phyloP scores from a whole-genome alignment of 2,797 vertebrate species.

The Labeo calbasu region DNA sequence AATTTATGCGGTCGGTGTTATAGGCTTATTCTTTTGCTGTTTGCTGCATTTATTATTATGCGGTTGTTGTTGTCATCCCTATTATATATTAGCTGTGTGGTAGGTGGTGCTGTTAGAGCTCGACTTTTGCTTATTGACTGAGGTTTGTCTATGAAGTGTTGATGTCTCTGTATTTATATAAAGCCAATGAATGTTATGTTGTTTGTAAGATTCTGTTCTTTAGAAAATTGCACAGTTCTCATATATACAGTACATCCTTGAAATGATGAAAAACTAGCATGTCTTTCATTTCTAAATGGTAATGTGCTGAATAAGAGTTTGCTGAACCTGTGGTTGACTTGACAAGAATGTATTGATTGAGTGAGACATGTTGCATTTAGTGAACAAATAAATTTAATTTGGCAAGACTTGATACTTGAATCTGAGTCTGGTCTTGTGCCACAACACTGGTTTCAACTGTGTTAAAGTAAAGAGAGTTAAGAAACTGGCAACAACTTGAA shows the following conservation, averaged over 20 bases:
- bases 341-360: neutral
- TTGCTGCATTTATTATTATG: neutral
- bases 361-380: neutral
- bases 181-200: neutral
- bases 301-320: neutral
- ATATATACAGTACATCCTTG: neutral
- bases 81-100: neutral
- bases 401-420: neutral
- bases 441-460: neutral
- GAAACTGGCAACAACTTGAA: neutral
- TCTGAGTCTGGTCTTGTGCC: neutral
- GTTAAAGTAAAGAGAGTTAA: neutral
- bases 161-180: neutral
- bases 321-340: conserved; percentile 15
- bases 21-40: conserved; percentile 6
- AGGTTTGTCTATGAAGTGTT: neutral
- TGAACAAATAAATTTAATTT: neutral
- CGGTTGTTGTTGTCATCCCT: neutral
- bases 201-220: neutral
- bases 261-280: neutral
- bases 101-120: neutral
- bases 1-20: conserved; percentile 1
- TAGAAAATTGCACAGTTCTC: neutral
- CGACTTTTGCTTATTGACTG: neutral
- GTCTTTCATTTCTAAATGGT: neutral